A percentile compares a stretch with the other conserved stretches of the same genome.
phyloP scores from a whole-genome alignment of 2,113 vertebrate species.

The Fregata magnificens region DNA sequence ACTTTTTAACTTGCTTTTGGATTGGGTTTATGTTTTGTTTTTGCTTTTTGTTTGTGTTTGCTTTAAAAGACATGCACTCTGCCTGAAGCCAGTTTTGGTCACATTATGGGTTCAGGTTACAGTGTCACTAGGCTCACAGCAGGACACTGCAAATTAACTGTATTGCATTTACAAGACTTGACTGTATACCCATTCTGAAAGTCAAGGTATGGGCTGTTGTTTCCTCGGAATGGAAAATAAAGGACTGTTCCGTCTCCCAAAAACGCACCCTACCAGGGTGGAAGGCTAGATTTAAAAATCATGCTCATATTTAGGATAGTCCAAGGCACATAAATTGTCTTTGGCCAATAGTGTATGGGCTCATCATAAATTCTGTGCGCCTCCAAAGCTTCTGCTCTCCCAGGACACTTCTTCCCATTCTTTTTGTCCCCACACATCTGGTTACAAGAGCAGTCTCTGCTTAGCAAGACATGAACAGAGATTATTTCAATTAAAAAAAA shows the following conservation, averaged over 20 bases:
- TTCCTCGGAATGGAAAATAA: background rate
- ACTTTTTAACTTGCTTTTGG: background rate
- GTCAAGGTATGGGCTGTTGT: background rate
- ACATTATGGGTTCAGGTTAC: background rate
- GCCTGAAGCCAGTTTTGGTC: background rate
- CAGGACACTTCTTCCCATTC: background rate
- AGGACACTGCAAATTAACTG: background rate
- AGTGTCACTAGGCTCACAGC: background rate
- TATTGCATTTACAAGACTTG: background rate
- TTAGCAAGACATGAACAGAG: background rate
- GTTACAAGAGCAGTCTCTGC: background rate
- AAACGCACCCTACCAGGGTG: background rate
- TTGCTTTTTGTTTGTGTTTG: background rate
- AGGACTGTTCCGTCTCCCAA: background rate
- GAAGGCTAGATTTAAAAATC: background rate
- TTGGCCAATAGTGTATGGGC: background rate
- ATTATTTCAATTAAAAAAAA: background rate
- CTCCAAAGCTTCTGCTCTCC: background rate
- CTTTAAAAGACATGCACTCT: background rate
- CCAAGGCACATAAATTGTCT: background rate
- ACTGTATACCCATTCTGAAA: background rate
- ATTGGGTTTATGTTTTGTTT: background rate
- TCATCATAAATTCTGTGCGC: background rate
- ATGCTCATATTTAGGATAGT: background rate
- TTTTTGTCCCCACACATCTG: background rate